Percentiles rank a stretch among this genome's conserved stretches.
Evolutionary conservation across 2,888 invertebrate genomes (phyloP).

Genomic region (Prosapia bicincta): DNA sequence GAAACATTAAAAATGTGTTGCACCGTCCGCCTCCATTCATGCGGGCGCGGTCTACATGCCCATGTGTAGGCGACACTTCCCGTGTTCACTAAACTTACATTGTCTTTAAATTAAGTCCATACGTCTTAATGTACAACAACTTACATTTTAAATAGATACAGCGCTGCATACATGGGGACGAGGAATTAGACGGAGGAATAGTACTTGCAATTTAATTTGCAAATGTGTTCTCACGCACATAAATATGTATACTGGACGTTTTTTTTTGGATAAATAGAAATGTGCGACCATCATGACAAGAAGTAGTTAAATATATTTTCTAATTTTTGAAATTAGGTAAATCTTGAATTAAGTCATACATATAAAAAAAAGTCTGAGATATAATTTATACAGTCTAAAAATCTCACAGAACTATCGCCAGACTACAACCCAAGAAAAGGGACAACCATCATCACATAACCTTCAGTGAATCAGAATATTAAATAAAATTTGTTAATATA

Average conservation of each 20-base stretch:
- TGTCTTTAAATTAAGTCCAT: not conserved
- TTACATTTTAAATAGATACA: not conserved
- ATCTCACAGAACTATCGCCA: too few relatives aligned
- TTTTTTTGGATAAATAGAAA: too few relatives aligned
- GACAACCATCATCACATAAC: too few relatives aligned
- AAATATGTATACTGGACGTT: not conserved
- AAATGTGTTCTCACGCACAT: not conserved
- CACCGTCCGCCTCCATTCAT: not conserved
- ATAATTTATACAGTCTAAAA: too few relatives aligned
- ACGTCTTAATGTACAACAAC: not conserved
- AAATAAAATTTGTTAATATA: too few relatives aligned
- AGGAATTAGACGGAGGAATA: not conserved
- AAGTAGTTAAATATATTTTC: too few relatives aligned
- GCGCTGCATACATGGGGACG: not conserved
- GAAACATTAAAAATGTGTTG: not conserved
- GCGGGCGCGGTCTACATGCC: not conserved
- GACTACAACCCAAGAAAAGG: too few relatives aligned
- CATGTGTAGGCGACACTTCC: not conserved
- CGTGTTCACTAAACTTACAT: slow-evolving; percentile 2
- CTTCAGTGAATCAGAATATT: too few relatives aligned
- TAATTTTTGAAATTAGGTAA: too few relatives aligned
- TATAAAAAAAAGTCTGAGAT: too few relatives aligned
- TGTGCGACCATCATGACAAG: too few relatives aligned
- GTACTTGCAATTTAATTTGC: not conserved
- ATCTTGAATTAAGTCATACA: too few relatives aligned